These are phyloP conservation scores for Drosophila neocordata DNA, from an alignment of 1,140 invertebrate species.

Conservation along the genomic window DNA sequence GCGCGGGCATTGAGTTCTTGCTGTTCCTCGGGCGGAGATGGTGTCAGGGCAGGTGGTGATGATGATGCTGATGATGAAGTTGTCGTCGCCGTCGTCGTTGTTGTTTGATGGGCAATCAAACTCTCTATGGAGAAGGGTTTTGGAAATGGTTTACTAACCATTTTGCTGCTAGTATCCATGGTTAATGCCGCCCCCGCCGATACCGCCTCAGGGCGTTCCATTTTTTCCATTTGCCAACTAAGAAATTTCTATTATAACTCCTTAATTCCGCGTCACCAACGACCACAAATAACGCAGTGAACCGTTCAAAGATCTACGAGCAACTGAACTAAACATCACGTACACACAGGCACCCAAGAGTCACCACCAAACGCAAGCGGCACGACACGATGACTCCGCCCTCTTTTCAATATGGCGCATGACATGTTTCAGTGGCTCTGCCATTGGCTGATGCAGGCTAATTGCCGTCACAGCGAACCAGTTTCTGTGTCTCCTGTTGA, in stretches of 20 bases:
- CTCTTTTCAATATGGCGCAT: conserved; percentile 74
- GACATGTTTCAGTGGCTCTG: conserved; percentile 30
- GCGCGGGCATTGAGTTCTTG: conserved; percentile 69
- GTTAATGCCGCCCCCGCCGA: conserved; percentile 19
- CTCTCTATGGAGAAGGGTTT: conserved; percentile 82
- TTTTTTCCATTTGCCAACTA: conserved; percentile 41
- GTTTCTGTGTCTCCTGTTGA: conserved; percentile 38
- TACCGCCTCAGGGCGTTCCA: conserved; percentile 56
- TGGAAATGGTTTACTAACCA: conserved; percentile 65
- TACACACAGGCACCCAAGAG: conserved; percentile 51
- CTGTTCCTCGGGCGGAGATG: conserved; percentile 40
- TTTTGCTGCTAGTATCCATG: conserved; percentile 45
- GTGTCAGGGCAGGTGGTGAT: conserved; percentile 15
- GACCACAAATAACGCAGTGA: conserved; percentile 60
- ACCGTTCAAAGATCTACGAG: conserved; percentile 79
- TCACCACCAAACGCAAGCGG: conserved; percentile 26
- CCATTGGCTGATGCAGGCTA: conserved; percentile 48
- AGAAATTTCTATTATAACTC: not conserved
- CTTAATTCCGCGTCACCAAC: conserved; percentile 15
- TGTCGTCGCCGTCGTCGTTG: conserved; percentile 46
- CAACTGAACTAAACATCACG: conserved; percentile 67
- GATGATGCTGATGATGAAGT: conserved; percentile 31
- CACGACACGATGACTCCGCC: conserved; percentile 52
- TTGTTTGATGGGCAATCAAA: conserved; percentile 73
- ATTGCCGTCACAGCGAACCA: conserved; percentile 46